Percentiles rank a stretch among this genome's conserved stretches.
phyloP scores from a whole-genome alignment of 2,113 vertebrate species.

The Calyptomena viridis region DNA sequence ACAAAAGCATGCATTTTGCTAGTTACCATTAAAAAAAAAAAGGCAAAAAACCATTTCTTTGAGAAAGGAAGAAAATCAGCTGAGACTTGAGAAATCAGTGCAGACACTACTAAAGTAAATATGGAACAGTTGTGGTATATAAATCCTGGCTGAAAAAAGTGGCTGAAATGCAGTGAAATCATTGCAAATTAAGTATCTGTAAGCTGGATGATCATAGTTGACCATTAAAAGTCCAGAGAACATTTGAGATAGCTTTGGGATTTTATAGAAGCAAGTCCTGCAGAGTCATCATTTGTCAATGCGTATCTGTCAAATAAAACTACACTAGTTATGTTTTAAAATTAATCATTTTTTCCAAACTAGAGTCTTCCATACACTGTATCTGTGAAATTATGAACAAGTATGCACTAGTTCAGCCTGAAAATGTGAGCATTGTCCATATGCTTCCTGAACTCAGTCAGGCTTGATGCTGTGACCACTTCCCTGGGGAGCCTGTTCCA shows the following conservation, averaged over 20 bases:
- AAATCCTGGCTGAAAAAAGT: neutral
- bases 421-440: neutral
- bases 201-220: neutral
- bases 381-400: neutral
- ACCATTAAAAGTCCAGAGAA: neutral
- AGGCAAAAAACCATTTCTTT: neutral
- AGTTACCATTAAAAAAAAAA: neutral
- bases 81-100: neutral
- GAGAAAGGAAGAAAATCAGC: neutral
- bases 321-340: neutral
- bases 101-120: neutral
- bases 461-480: no score
- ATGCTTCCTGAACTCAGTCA: no score
- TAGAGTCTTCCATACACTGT: neutral
- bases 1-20: neutral
- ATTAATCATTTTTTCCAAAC: neutral
- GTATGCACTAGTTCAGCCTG: neutral
- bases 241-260: neutral
- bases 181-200: neutral
- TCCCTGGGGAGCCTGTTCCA: no score
- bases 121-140: neutral
- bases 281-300: neutral
- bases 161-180: neutral
- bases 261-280: neutral
- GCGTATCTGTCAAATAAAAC: neutral